Evolutionary conservation across 2,797 vertebrate genomes (phyloP).

Genomic region (Threskiornis aethiopicus): DNA sequence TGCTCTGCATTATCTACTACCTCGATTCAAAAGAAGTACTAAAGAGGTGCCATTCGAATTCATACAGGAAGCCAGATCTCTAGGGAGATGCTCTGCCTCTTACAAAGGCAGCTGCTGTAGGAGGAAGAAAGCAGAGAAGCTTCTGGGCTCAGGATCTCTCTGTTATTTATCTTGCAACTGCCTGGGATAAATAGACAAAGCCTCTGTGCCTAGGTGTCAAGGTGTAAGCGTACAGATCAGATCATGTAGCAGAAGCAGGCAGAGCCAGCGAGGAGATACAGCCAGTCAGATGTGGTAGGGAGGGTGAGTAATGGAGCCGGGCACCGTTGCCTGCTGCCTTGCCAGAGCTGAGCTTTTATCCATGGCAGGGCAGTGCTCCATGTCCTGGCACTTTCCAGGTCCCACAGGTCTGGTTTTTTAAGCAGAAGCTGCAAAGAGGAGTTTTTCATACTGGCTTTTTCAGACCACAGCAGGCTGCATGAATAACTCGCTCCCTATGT

Average conservation of each 20-base stretch:
- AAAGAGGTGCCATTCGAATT: not conserved
- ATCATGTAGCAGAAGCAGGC: not conserved
- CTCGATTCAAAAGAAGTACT: not conserved
- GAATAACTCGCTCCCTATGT: not conserved
- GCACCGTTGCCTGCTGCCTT: accelerated
- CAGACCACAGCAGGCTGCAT: not conserved
- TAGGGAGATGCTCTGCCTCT: not conserved
- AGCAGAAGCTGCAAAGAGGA: not conserved
- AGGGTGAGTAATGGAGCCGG: not conserved
- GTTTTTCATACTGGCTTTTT: not conserved
- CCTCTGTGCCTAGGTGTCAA: not conserved
- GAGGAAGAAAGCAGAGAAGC: not conserved
- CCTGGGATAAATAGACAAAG: not conserved
- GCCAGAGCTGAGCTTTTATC: not conserved
- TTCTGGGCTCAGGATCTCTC: not conserved
- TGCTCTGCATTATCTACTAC: not conserved
- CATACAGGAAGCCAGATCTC: not conserved
- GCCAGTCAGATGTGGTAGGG: accelerated
- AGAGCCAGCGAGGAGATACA: not conserved
- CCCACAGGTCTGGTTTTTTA: not conserved
- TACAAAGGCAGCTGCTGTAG: not conserved
- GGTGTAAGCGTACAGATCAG: not conserved
- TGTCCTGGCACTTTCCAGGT: not conserved
- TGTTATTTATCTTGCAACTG: not conserved
- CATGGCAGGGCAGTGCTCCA: not conserved